Base-by-base conservation (phyloP, 2,797 vertebrate species). In the Galago senegalensis region DNA sequence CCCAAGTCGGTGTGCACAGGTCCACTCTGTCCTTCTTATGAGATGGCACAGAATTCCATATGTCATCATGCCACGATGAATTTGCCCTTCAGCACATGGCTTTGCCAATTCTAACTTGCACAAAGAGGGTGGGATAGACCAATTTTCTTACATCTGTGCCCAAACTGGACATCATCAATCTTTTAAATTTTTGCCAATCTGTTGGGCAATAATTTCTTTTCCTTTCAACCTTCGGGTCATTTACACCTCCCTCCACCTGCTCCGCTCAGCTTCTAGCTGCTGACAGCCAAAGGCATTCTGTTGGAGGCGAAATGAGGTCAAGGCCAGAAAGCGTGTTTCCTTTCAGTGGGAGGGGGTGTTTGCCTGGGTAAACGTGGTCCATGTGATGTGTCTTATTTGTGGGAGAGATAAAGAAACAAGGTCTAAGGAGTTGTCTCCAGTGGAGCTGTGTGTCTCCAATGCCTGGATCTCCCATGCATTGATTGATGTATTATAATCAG, bases 151-250 rank as follows among this genome's bases (percentile, higher is more conserved):
- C 23, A 69, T 63, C 72, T 61, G 11, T 14, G 84, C 81, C 86
- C 83, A 81, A 84, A 75, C 37, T 91, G 93, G 92, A 58, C 93
- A 77, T 76, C 87, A 92, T 96, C 92, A 95, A 81, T 93, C 96
- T 97, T 95, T 86, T 43, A 93, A 18, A 91, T 93, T 75, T 96
- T 89, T 95, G 65, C 93, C 95, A 89, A 61, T 85, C 87, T 93
- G n/a, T 29, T 70, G 84, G 94, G 89, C 79, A 87, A 95, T 79
- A n/a, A 96, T 97, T 95, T 96, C 86, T 91, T 95, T 94, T 90
- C 89, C 94, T 96, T 95, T 89, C 87, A 97, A 87, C 89, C 96
- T 96, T 97, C 96, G 97, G 94, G 93, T 97, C 94, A 96, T 95
- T 95, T 65, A 65, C 89, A 87, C 94, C 61, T 89, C 93, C 81